Evolutionary conservation across 2,888 invertebrate genomes (phyloP).

Genomic region (Apamea anceps): DNA sequence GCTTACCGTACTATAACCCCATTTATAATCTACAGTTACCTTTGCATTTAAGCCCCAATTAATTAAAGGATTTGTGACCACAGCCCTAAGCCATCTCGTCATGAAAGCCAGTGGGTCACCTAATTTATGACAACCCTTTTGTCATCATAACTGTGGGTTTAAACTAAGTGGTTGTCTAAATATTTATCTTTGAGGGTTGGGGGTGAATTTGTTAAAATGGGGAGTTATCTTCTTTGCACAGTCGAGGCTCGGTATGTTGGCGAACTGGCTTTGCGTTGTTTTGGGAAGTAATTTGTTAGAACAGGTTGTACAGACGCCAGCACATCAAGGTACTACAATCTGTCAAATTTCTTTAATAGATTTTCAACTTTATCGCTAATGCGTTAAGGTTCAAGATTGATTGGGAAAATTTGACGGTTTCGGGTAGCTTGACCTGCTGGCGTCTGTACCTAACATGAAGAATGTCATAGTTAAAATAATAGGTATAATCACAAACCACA

Average conservation of each 20-base stretch:
- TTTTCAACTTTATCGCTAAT: too few species aligned
- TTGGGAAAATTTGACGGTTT: too few species aligned
- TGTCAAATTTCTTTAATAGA: too few species aligned
- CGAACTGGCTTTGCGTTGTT: background rate
- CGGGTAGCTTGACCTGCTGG: too few species aligned
- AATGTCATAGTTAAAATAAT: too few species aligned
- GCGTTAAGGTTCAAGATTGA: too few species aligned
- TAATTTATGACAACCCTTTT: conserved; percentile 38
- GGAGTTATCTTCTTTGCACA: conserved; percentile 45
- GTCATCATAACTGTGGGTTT: conserved; percentile 39
- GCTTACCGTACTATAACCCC: background rate
- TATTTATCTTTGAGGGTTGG: conserved; percentile 21
- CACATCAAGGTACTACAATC: too few species aligned
- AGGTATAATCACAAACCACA: too few species aligned
- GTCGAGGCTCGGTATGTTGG: conserved; percentile 11
- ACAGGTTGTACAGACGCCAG: background rate
- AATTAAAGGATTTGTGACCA: conserved; percentile 53
- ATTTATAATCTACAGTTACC: conserved; percentile 14
- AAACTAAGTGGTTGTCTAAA: conserved; percentile 39
- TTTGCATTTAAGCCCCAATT: conserved; percentile 41
- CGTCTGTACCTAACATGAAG: background rate
- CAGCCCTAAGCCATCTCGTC: conserved; percentile 13
- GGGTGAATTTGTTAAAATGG: conserved; percentile 11
- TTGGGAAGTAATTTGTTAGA: background rate
- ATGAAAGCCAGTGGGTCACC: conserved; percentile 4